phyloP scores from a whole-genome alignment of 2,797 vertebrate species.

The Takifugu rubripes region DNA sequence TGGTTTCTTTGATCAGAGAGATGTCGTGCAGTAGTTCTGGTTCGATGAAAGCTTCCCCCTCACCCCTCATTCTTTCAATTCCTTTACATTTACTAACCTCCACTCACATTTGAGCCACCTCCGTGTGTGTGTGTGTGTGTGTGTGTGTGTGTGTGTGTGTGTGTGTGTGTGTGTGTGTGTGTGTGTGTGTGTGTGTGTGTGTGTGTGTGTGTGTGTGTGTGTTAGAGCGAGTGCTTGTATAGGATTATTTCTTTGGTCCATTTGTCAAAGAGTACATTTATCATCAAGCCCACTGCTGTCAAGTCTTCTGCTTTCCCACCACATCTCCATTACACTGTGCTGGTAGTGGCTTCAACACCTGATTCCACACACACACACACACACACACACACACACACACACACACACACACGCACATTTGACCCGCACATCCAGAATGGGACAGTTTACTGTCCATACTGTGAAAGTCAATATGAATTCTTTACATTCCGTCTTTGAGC shows the following conservation, averaged over 20 bases:
- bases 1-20: slow-evolving; percentile 14
- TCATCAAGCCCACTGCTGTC: slow-evolving; percentile 62
- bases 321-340: slow-evolving; percentile 56
- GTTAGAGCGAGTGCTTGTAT: slow-evolving; percentile 33
- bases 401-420: slow-evolving; percentile 1
- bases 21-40: not conserved
- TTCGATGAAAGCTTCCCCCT: not conserved
- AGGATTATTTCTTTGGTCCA: slow-evolving; percentile 51
- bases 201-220: not conserved
- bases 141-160: no score
- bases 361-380: slow-evolving; percentile 49
- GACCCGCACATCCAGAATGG: no score
- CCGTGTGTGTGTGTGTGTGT: not conserved
- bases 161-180: no score
- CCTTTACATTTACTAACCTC: not conserved
- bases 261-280: slow-evolving; percentile 71
- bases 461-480: slow-evolving; percentile 6
- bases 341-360: slow-evolving; percentile 52
- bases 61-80: not conserved
- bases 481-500: not conserved
- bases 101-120: not conserved
- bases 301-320: slow-evolving; percentile 55
- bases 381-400: no score
- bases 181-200: not conserved
- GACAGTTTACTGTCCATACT: slow-evolving; percentile 2